Percentiles rank a stretch among this genome's conserved stretches.
phyloP scores from a whole-genome alignment of 2,888 invertebrate genomes.

The Baronia brevicornis region DNA sequence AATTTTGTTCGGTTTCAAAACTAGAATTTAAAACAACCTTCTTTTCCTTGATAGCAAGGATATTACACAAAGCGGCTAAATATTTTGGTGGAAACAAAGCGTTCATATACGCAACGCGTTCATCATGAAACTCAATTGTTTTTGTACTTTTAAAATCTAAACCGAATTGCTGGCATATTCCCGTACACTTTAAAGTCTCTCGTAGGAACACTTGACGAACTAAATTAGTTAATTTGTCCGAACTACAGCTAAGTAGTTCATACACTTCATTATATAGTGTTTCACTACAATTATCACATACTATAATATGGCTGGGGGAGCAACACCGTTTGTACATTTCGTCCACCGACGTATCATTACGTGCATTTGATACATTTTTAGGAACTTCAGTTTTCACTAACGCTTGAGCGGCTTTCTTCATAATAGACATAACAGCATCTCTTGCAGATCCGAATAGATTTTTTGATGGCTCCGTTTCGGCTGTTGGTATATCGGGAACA shows the following conservation, averaged over 20 bases:
- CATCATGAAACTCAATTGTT: constrained; percentile 62
- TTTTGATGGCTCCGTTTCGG: constrained; percentile 73
- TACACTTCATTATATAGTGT: constrained; percentile 82
- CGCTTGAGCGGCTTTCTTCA: constrained; percentile 93
- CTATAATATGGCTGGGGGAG: constrained; percentile 83
- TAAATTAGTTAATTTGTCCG: constrained; percentile 75
- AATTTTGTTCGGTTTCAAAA: constrained; percentile 68
- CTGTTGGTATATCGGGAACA: constrained; percentile 61
- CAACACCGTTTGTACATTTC: constrained; percentile 75
- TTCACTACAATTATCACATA: constrained; percentile 85
- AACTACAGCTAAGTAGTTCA: constrained; percentile 83
- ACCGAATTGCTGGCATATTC: constrained; percentile 77
- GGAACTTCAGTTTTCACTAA: constrained; percentile 83
- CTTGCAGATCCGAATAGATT: constrained; percentile 91
- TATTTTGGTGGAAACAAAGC: constrained; percentile 80
- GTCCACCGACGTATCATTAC: constrained; percentile 59
- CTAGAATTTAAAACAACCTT: constrained; percentile 80
- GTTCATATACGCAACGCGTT: constrained; percentile 75
- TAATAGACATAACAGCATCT: constrained; percentile 93
- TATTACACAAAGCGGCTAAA: constrained; percentile 86
- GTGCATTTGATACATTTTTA: constrained; percentile 74
- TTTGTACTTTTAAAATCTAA: constrained; percentile 77
- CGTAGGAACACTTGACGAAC: constrained; percentile 77
- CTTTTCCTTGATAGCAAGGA: constrained; percentile 80
- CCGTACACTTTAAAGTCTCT: constrained; percentile 76